phyloP scores from a whole-genome alignment of 2,797 vertebrate genomes.

The Vireo griseus region DNA sequence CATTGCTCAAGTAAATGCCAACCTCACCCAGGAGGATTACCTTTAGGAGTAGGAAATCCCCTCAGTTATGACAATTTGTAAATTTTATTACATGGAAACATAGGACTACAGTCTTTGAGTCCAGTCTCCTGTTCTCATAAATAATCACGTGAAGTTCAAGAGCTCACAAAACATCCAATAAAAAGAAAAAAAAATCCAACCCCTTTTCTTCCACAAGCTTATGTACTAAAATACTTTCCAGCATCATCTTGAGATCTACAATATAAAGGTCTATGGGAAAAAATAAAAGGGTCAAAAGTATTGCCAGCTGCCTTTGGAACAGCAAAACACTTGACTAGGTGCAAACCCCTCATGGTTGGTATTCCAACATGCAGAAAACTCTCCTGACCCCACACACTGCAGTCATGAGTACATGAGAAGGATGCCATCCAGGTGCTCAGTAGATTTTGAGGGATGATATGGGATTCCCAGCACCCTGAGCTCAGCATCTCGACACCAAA shows the following conservation, averaged over 20 bases:
- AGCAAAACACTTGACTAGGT: not conserved
- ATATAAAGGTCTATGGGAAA: not conserved
- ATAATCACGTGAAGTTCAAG: not conserved
- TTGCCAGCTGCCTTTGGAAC: not conserved
- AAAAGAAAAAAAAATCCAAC: not conserved
- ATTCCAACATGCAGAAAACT: not conserved
- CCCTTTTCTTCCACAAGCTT: not conserved
- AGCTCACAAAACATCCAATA: not conserved
- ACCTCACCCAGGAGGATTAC: not conserved
- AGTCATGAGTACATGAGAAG: fast-evolving
- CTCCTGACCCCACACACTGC: not conserved
- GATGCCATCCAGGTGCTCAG: not conserved
- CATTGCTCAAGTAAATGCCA: not conserved
- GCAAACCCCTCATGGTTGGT: not conserved
- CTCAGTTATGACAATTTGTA: not conserved
- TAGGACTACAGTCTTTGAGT: not conserved
- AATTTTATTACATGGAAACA: not conserved
- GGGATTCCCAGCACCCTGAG: not conserved
- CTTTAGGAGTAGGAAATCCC: not conserved
- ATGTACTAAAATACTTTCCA: not conserved
- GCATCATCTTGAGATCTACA: not conserved
- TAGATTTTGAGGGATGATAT: not conserved
- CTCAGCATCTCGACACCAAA: fast-evolving
- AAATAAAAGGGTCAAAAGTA: not conserved
- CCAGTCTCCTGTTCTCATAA: not conserved